Conservation (phyloP, 2,113 vertebrate genomes). For the Mobula birostris region DNA sequence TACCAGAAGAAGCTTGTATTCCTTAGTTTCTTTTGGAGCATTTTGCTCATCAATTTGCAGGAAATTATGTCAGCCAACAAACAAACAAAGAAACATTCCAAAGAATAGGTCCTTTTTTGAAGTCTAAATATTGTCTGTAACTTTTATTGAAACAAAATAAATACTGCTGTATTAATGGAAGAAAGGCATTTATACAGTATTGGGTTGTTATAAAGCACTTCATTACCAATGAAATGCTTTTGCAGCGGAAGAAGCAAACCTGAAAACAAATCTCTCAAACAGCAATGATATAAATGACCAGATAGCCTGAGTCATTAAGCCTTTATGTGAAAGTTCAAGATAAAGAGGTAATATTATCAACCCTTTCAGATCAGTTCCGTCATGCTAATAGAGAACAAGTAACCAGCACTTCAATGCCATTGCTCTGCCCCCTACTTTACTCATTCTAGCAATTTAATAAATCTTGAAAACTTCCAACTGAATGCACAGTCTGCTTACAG, state of each 20-base stretch:
- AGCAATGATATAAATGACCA: not conserved
- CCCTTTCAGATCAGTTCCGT: not conserved
- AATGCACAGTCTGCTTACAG: not conserved
- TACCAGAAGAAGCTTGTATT: not conserved
- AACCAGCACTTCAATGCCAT: not conserved
- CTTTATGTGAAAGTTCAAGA: not conserved
- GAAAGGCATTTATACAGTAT: not conserved
- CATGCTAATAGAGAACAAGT: not conserved
- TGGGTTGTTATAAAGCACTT: not conserved
- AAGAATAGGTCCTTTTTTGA: not conserved
- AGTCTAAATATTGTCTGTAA: not conserved
- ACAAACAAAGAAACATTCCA: not conserved
- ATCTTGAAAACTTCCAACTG: not conserved
- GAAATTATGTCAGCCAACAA: not conserved
- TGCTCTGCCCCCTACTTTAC: not conserved
- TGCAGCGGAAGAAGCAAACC: not conserved
- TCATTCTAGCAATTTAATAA: no score
- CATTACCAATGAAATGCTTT: not conserved
- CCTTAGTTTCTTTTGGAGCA: not conserved
- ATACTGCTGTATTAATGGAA: not conserved
- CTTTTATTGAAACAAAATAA: not conserved
- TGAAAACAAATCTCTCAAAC: not conserved
- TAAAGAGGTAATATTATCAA: not conserved
- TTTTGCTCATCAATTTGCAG: not conserved
- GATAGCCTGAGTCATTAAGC: not conserved